Conservation (phyloP, 2,888 invertebrate species). For the Acrocyrtus sp. region DNA sequence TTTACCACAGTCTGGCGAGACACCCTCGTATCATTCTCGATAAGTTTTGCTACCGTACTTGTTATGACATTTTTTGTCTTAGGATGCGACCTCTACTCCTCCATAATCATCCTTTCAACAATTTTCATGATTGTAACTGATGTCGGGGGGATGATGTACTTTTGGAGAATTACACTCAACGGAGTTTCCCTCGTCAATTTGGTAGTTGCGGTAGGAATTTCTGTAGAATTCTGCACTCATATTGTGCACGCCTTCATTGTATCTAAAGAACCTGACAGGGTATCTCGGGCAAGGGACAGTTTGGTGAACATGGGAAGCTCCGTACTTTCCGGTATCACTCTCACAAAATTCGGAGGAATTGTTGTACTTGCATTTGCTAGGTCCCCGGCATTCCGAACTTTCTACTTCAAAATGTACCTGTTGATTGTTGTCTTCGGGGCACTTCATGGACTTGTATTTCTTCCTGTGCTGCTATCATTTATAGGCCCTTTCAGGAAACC, state of each 20-base stretch:
- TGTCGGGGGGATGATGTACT: slow-evolving; percentile 91
- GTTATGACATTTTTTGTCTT: slow-evolving; percentile 91
- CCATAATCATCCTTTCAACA: slow-evolving; percentile 78
- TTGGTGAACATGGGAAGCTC: slow-evolving; percentile 93
- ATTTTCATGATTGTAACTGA: slow-evolving; percentile 83
- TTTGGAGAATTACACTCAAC: slow-evolving; percentile 89
- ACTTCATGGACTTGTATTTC: slow-evolving; percentile 94
- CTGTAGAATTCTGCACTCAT: slow-evolving; percentile 98
- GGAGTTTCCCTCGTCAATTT: slow-evolving; percentile 96
- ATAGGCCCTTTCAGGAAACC: slow-evolving; percentile 50
- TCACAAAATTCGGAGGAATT: slow-evolving; percentile 98
- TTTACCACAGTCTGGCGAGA: slow-evolving; percentile 89
- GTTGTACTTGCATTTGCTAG: slow-evolving; percentile 96
- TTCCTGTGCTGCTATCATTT: slow-evolving; percentile 86
- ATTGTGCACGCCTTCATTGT: slow-evolving; percentile 90
- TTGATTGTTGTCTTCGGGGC: slow-evolving; percentile 97
- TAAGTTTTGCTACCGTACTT: slow-evolving; percentile 93
- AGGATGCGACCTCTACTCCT: slow-evolving; percentile 86
- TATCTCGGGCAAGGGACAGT: slow-evolving; percentile 83
- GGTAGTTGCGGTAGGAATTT: slow-evolving; percentile 97
- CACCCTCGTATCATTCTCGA: slow-evolving; percentile 84
- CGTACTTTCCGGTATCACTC: slow-evolving; percentile 96
- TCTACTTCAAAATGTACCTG: slow-evolving; percentile 97
- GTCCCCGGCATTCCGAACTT: slow-evolving; percentile 95
- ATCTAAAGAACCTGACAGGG: slow-evolving; percentile 77